Conservation (phyloP, 2,888 invertebrate genomes). For the Gerris lacustris region DNA sequence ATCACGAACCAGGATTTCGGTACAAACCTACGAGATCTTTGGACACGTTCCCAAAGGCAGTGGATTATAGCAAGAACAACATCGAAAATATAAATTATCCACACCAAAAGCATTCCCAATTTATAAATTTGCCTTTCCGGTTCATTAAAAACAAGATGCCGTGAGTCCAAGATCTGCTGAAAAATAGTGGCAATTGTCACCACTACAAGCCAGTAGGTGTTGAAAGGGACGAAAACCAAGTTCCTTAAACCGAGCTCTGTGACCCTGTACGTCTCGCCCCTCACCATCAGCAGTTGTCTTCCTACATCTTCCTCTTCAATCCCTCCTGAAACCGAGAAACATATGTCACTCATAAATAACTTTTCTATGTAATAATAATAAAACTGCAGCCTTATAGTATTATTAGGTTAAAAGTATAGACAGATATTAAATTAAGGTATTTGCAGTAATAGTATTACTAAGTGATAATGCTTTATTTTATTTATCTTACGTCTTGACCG, state of each 20-base stretch:
- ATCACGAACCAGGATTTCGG: constrained; percentile 4
- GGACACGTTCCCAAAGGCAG: constrained; percentile 1
- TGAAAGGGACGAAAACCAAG: neutral
- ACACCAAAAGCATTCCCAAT: neutral
- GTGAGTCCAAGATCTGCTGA: neutral
- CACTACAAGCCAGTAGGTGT: neutral
- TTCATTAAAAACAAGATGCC: neutral
- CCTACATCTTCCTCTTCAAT: neutral
- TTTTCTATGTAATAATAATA: no score
- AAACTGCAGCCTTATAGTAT: no score
- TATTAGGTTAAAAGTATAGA: no score
- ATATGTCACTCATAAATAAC: no score
- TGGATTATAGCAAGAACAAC: neutral
- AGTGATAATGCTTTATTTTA: no score
- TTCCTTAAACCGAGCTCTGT: neutral
- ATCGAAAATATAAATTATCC: neutral
- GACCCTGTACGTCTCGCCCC: neutral
- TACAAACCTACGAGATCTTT: neutral
- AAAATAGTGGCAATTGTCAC: neutral
- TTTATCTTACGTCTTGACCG: no score
- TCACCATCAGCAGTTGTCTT: neutral
- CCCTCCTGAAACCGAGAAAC: neutral
- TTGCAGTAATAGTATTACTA: no score
- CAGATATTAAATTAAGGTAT: no score
- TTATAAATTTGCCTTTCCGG: neutral